phyloP scores from a whole-genome alignment of 1,140 invertebrate genomes.

The Oscheius sp. region DNA sequence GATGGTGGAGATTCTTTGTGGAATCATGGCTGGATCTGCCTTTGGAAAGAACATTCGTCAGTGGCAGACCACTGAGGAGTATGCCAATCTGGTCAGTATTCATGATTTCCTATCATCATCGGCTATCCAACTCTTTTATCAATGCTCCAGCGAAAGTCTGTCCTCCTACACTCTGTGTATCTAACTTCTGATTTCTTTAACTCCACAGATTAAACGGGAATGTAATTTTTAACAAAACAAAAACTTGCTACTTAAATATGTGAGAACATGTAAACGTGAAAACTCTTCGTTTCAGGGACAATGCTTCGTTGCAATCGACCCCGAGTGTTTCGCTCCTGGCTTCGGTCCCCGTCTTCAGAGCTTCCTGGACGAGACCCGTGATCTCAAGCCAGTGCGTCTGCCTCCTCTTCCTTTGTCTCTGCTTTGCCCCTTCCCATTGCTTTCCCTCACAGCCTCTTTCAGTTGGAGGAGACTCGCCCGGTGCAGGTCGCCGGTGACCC shows the following conservation, averaged over 20 bases:
- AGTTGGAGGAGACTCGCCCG: constrained; percentile 69
- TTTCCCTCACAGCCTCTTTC: too few relatives aligned
- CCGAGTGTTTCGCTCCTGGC: constrained; percentile 75
- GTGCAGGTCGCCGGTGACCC: constrained; percentile 82
- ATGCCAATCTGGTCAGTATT: constrained; percentile 70
- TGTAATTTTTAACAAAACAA: too few relatives aligned
- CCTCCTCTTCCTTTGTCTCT: too few relatives aligned
- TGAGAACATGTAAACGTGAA: neutral
- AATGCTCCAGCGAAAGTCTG: too few relatives aligned
- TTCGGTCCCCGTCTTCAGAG: constrained; percentile 74
- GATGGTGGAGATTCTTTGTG: constrained; percentile 75
- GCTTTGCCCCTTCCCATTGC: too few relatives aligned
- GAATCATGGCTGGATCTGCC: constrained; percentile 63
- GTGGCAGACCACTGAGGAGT: constrained; percentile 70
- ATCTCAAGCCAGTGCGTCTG: constrained; percentile 61
- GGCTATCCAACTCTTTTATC: too few relatives aligned
- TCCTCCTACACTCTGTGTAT: too few relatives aligned
- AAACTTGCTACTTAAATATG: too few relatives aligned
- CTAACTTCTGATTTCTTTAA: too few relatives aligned
- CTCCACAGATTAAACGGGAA: too few relatives aligned
- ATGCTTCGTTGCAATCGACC: constrained; percentile 83
- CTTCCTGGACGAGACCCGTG: constrained; percentile 63
- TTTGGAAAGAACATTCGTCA: constrained; percentile 70
- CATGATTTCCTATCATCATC: neutral
- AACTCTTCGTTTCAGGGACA: constrained; percentile 68